These are phyloP conservation scores for Brachystomella parvula DNA, from an alignment of 1,140 invertebrate genomes.

Conservation along the genomic window DNA sequence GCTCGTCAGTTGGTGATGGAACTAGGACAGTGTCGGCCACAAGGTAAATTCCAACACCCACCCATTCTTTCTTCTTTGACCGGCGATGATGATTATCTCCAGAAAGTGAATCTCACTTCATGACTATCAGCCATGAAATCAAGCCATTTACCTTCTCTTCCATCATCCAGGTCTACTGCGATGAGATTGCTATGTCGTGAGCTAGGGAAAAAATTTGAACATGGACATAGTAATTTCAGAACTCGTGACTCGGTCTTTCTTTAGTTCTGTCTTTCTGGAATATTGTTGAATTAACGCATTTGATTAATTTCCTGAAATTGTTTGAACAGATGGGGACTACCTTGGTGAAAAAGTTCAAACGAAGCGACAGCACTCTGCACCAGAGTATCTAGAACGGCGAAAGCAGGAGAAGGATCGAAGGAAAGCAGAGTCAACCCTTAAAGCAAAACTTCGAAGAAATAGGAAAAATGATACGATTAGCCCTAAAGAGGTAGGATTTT, in stretches of 20 bases:
- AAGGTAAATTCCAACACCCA: constrained; percentile 24
- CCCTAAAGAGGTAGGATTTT: constrained; percentile 43
- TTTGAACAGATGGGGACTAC: constrained; percentile 40
- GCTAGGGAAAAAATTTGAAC: no score
- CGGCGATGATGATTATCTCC: neutral
- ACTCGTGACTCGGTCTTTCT: no score
- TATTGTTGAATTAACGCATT: neutral
- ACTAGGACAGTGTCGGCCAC: constrained; percentile 57
- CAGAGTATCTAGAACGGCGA: constrained; percentile 78
- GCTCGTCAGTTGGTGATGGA: constrained; percentile 70
- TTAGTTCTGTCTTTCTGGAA: no score
- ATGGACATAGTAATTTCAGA: no score
- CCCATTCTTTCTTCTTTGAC: neutral
- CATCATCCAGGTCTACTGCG: no score
- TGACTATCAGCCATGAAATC: neutral
- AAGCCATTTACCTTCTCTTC: neutral
- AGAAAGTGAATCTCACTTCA: neutral
- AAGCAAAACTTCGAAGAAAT: constrained; percentile 52
- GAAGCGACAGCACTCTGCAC: constrained; percentile 70
- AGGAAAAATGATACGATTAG: constrained; percentile 46
- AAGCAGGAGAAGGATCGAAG: constrained; percentile 60
- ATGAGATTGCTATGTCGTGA: no score
- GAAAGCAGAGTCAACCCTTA: constrained; percentile 56
- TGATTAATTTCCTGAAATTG: constrained; percentile 10
- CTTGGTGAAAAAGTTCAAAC: constrained; percentile 50